Percentiles rank a stretch among this genome's conserved stretches.
Evolutionary conservation across 2,888 invertebrate genomes (phyloP).

Genomic region (Acronicta leporina): DNA sequence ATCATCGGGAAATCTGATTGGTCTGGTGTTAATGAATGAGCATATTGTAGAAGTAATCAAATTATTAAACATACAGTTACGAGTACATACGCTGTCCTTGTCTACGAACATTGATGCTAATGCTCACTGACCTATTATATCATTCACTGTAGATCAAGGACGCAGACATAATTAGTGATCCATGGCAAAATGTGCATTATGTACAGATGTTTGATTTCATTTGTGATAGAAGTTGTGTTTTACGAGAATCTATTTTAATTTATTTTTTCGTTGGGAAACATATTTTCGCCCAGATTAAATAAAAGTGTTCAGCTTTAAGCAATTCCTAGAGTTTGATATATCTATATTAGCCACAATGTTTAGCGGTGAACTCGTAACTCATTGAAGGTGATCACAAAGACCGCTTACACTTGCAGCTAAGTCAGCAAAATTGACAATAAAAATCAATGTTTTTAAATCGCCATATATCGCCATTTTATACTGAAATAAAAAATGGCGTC

Average conservation of each 20-base stretch:
- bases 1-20: constrained; percentile 20
- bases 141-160: constrained; percentile 66
- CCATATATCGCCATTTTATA: too few species aligned
- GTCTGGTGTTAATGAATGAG: constrained; percentile 42
- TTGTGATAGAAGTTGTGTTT: constrained; percentile 16
- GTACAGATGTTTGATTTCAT: constrained; percentile 38
- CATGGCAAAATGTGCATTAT: constrained; percentile 49
- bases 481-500: too few species aligned
- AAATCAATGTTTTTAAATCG: too few species aligned
- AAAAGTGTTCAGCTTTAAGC: too few species aligned
- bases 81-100: constrained; percentile 25
- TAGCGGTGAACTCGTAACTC: too few species aligned
- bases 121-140: constrained; percentile 57
- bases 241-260: constrained; percentile 17
- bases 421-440: too few species aligned
- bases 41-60: constrained; percentile 33
- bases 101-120: constrained; percentile 44
- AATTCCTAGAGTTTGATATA: too few species aligned
- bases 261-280: background rate
- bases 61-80: constrained; percentile 40
- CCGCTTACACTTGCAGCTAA: too few species aligned
- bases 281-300: too few species aligned
- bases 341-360: too few species aligned
- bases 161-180: constrained; percentile 62
- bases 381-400: too few species aligned